Evolutionary conservation across 2,113 vertebrate genomes (phyloP).

Genomic region (Macrotis lagotis): DNA sequence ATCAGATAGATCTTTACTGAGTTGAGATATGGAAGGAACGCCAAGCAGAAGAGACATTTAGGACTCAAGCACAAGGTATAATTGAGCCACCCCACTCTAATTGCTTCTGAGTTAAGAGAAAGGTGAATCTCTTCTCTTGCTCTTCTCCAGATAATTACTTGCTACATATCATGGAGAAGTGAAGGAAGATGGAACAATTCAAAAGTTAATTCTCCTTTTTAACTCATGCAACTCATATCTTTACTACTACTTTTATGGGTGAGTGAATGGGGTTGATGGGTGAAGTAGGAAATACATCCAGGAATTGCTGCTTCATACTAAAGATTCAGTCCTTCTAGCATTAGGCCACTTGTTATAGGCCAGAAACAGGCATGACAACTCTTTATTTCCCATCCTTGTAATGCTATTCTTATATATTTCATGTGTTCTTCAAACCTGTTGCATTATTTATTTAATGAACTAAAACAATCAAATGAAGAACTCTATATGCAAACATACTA

Average conservation of each 20-base stretch:
- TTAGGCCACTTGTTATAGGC: background rate
- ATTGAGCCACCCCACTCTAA: background rate
- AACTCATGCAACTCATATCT: background rate
- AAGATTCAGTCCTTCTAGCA: background rate
- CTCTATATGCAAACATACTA: background rate
- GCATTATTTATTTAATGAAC: background rate
- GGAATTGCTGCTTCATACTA: background rate
- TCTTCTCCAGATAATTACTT: background rate
- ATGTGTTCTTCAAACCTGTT: background rate
- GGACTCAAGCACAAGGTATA: background rate
- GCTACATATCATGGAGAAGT: background rate
- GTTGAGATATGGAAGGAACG: background rate
- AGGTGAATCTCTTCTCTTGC: background rate
- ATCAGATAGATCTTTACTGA: background rate
- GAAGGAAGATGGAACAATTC: background rate
- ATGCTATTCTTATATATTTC: background rate
- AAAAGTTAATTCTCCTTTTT: background rate
- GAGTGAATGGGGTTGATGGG: background rate
- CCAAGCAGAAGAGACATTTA: background rate
- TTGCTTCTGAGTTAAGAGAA: background rate
- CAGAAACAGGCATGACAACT: background rate
- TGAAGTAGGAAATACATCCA: background rate
- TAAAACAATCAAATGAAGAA: background rate
- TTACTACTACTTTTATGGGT: background rate
- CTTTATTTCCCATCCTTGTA: background rate